Percentiles rank a stretch among this genome's conserved stretches.
These are phyloP conservation scores for Drosophila varians DNA, from an alignment of 1,140 invertebrate species.

Conservation along the genomic window DNA sequence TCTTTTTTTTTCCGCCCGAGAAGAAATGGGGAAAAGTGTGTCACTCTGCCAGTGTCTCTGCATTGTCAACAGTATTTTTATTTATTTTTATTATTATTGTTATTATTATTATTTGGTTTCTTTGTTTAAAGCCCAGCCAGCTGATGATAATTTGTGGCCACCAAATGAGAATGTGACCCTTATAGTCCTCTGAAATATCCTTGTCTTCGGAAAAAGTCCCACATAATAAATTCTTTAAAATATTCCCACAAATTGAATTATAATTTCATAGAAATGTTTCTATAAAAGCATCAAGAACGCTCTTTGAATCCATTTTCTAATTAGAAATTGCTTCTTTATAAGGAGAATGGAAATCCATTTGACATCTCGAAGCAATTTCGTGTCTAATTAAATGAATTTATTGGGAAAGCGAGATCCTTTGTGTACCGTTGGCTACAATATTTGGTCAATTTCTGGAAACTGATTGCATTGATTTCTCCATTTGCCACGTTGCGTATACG, in stretches of 20 bases:
- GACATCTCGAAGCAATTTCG: neutral
- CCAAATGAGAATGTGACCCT: slow-evolving; percentile 7
- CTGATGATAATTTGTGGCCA: slow-evolving; percentile 52
- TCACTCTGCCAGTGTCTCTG: slow-evolving; percentile 55
- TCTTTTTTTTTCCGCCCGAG: slow-evolving; percentile 28
- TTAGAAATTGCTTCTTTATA: neutral
- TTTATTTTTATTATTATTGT: slow-evolving; percentile 30
- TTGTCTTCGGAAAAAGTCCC: no score
- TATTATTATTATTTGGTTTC: slow-evolving; percentile 26
- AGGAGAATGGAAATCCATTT: neutral
- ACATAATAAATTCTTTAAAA: no score
- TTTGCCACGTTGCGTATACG: slow-evolving; percentile 49
- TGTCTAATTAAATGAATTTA: slow-evolving; percentile 22
- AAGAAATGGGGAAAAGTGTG: slow-evolving; percentile 57
- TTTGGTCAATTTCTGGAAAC: slow-evolving; percentile 39
- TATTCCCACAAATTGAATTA: no score
- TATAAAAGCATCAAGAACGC: no score
- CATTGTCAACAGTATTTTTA: slow-evolving; percentile 41
- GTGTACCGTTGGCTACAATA: slow-evolving; percentile 28
- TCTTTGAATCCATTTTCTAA: neutral
- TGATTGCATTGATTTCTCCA: slow-evolving; percentile 53
- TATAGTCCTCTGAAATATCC: no score
- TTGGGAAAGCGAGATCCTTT: slow-evolving; percentile 14
- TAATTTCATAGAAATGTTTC: no score
- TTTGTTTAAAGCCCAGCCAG: slow-evolving; percentile 51